Conservation (phyloP, 2,888 invertebrate species). For the Amorpha juglandis region DNA sequence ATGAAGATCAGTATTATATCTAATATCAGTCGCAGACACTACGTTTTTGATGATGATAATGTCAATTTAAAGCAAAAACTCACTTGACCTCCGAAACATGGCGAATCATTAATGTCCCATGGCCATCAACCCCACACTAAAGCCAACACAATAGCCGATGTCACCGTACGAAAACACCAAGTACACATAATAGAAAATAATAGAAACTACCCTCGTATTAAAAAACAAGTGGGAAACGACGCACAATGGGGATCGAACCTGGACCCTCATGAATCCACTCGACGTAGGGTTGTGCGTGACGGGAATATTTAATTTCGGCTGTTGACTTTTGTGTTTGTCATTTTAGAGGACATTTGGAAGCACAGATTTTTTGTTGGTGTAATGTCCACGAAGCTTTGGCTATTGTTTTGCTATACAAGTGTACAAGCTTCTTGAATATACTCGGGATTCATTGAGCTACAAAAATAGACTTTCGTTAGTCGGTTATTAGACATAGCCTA, state of each 20-base stretch:
- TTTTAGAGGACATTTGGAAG: conserved; percentile 6
- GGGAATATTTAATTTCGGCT: conserved; percentile 61
- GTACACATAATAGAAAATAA: conserved; percentile 73
- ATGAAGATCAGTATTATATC: no score
- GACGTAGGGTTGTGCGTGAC: conserved; percentile 73
- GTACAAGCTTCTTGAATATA: no score
- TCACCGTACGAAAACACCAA: conserved; percentile 77
- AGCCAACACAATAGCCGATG: conserved; percentile 55
- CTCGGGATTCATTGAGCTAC: no score
- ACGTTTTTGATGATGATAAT: not conserved
- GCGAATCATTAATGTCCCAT: conserved; percentile 57
- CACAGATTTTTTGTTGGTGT: conserved; percentile 9
- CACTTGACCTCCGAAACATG: conserved; percentile 62
- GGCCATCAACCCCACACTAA: conserved; percentile 38
- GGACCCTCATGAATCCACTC: conserved; percentile 63
- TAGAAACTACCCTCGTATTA: conserved; percentile 80
- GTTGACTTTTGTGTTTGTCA: conserved; percentile 44
- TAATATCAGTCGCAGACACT: not conserved
- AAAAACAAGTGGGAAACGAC: conserved; percentile 76
- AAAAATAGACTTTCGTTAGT: not conserved
- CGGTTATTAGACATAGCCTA: not conserved
- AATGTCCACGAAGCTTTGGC: not conserved
- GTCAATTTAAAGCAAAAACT: conserved; percentile 34
- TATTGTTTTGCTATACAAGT: not conserved
- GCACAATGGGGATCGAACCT: conserved; percentile 76